A percentile compares a stretch with the other conserved stretches of the same genome.
phyloP scores from a whole-genome alignment of 1,140 invertebrate genomes.

The Rhyzopertha dominica region DNA sequence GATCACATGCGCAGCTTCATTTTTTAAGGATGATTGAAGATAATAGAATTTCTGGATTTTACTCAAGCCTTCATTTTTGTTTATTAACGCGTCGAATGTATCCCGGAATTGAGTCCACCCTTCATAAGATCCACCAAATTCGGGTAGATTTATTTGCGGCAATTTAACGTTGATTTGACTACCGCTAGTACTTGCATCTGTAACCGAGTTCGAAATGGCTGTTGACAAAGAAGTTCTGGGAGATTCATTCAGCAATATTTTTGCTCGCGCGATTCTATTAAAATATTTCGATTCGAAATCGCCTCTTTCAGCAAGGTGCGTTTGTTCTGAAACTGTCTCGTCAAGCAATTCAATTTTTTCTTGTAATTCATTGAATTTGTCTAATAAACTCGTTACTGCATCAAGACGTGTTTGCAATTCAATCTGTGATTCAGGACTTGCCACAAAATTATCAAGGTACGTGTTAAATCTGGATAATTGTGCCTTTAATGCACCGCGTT shows the following conservation, averaged over 20 bases:
- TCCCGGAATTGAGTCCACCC: slow-evolving; percentile 37
- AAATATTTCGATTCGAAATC: slow-evolving; percentile 11
- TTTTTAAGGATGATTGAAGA: slow-evolving; percentile 23
- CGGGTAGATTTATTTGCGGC: no score
- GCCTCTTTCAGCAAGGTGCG: slow-evolving; percentile 1
- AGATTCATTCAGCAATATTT: no score
- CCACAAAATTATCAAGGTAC: neutral
- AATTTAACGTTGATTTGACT: no score
- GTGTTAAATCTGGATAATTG: slow-evolving; percentile 1
- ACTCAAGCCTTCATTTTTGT: slow-evolving; percentile 25
- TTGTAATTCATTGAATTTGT: slow-evolving; percentile 8
- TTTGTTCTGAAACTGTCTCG: slow-evolving; percentile 6
- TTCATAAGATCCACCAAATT: slow-evolving; percentile 32
- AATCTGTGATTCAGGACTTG: neutral
- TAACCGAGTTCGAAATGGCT: neutral
- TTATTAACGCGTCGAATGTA: slow-evolving; percentile 31
- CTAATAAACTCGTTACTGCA: neutral
- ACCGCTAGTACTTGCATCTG: neutral
- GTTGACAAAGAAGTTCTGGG: no score
- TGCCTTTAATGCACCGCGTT: neutral
- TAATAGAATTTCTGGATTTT: slow-evolving; percentile 35
- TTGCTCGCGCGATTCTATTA: neutral
- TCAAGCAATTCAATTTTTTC: slow-evolving; percentile 10
- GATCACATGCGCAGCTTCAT: slow-evolving; percentile 24
- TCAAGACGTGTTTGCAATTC: slow-evolving; percentile 7